Conservation (phyloP, 2,797 vertebrate genomes). For the Pseudomugil tenellus region DNA sequence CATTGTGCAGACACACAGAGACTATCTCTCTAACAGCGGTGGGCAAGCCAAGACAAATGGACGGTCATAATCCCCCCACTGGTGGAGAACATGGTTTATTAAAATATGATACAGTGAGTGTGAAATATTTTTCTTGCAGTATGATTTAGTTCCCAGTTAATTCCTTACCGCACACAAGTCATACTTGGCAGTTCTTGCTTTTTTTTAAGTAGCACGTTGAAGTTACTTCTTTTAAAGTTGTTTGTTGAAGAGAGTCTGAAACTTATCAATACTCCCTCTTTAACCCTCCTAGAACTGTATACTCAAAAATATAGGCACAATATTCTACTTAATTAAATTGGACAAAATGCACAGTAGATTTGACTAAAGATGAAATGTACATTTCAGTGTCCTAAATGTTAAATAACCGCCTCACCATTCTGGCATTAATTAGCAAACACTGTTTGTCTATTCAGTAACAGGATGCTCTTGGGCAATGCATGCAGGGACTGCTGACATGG, state of each 20-base stretch:
- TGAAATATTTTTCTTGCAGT: constrained; percentile 62
- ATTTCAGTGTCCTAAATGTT: constrained; percentile 54
- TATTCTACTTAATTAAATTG: constrained; percentile 51
- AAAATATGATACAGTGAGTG: constrained; percentile 65
- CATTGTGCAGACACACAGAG: constrained; percentile 54
- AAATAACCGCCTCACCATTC: constrained; percentile 22
- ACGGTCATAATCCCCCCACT: constrained; percentile 68
- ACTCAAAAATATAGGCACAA: constrained; percentile 46
- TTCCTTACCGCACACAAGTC: constrained; percentile 63
- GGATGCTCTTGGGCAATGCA: constrained; percentile 49
- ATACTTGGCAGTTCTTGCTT: constrained; percentile 57
- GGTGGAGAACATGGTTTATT: constrained; percentile 69
- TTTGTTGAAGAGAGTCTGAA: constrained; percentile 52
- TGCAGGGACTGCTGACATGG: constrained; percentile 63
- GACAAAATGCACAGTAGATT: constrained; percentile 52
- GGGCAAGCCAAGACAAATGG: constrained; percentile 77
- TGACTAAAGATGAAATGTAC: constrained; percentile 37
- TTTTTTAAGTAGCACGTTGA: constrained; percentile 40
- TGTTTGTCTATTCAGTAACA: constrained; percentile 61
- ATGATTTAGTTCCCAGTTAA: constrained; percentile 55
- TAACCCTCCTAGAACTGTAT: constrained; percentile 14
- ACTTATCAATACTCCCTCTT: constrained; percentile 43
- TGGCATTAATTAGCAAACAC: constrained; percentile 45
- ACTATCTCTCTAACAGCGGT: constrained; percentile 62
- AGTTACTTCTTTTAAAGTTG: constrained; percentile 54